These are phyloP conservation scores for Iguana delicatissima DNA, from an alignment of 2,797 vertebrate genomes.

Conservation along the genomic window DNA sequence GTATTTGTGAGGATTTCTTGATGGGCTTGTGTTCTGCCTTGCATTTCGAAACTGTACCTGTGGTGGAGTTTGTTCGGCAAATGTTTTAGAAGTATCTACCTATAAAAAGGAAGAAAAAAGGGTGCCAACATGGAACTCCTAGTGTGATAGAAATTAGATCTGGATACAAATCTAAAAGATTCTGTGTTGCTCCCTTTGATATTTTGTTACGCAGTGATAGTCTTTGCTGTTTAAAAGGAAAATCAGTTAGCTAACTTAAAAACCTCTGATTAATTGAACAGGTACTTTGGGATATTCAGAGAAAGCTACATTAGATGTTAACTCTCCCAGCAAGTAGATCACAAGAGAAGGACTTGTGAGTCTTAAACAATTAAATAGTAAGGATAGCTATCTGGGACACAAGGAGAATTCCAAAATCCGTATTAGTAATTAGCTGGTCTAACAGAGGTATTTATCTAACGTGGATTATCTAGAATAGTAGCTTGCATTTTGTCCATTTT, in stretches of 20 bases:
- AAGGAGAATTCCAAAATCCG: too few relatives aligned
- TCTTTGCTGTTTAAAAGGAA: background rate
- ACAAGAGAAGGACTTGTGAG: background rate
- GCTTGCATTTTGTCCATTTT: too few relatives aligned
- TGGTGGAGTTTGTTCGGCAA: constrained; percentile 54
- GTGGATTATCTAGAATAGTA: too few relatives aligned
- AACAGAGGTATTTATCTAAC: too few relatives aligned
- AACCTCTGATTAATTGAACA: background rate
- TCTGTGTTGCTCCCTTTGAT: background rate
- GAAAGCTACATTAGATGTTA: background rate
- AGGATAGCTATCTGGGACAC: too few relatives aligned
- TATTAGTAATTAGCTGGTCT: too few relatives aligned
- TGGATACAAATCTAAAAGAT: background rate
- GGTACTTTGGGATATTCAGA: background rate
- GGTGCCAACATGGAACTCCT: background rate
- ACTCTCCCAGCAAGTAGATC: background rate
- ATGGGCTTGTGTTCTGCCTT: constrained; percentile 50
- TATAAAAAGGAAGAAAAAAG: constrained; percentile 43
- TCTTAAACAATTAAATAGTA: background rate
- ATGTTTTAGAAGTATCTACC: constrained; percentile 71
- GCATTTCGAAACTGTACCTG: constrained; percentile 42
- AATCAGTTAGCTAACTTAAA: background rate
- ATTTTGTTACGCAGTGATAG: too few relatives aligned
- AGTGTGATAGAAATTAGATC: background rate
- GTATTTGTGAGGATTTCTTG: constrained; percentile 34